Evolutionary conservation across 2,797 vertebrate species (phyloP), one percentile per base, ranked within the genome.

Genomic region (Enteromius anoplus): DNA sequence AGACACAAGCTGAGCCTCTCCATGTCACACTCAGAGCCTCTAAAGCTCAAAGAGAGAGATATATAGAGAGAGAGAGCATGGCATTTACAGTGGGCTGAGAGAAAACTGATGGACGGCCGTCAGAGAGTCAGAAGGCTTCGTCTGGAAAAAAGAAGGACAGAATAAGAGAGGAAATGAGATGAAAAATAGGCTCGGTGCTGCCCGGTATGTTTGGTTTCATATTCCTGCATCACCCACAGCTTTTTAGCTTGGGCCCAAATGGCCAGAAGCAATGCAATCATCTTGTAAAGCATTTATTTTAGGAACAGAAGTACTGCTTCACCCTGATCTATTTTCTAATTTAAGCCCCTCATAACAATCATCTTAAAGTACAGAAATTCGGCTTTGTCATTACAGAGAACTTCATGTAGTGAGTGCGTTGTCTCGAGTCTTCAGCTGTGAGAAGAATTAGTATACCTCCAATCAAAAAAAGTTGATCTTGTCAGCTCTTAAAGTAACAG

Each of bases 1-100:
- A 80, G 53, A 83, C 82, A 82, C 51, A 82, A 88, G 80, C 80
- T 75, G 80, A 71, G 78, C 64, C 69, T 83, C 87, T 81, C 73
- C 29, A 78, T 85, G 64, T 86, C 78, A 87, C 29, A 76, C 40
- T 82, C 84, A 75, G 49, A 82, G 80, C 53, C 69, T 78, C 45
- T 70, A 84, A 82, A 69, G 79, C 70, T 71, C 53, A 78, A 17
- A 77, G 15, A 15, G 80, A 68, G 45, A 77, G 9, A 42, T 10
- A 40, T 23, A 70, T 26, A 83, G 75, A 51, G 62, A 55, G 51
- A 75, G 69, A 62, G 69, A 55, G 66, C 45, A 64, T 15, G 32
- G 32, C 58, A 65, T 72, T 84, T 40, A 65, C 58, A 51, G 45
- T 72, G 58, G 14, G 34, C 29, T 62, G 42, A 78, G 34, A 71